A percentile compares a stretch with the other conserved stretches of the same genome.
phyloP scores from a whole-genome alignment of 2,888 invertebrate genomes.

The Drosophila nigricruria region DNA sequence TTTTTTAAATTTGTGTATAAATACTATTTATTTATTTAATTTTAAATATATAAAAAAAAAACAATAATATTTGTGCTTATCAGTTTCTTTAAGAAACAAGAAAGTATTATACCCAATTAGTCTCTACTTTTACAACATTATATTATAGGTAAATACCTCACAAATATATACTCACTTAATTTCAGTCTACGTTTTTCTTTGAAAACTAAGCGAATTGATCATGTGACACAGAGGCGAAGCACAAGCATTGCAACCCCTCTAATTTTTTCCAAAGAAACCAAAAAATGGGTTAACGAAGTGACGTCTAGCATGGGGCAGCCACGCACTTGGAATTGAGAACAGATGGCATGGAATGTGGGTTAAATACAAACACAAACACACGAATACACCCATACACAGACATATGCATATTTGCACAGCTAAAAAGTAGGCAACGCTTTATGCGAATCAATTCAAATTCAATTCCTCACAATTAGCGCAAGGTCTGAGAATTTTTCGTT shows the following conservation, averaged over 20 bases:
- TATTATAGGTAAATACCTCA: too few relatives aligned
- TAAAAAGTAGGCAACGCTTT: conserved; percentile 39
- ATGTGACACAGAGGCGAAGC: not conserved
- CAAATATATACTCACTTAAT: too few relatives aligned
- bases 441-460: conserved; percentile 31
- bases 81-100: too few relatives aligned
- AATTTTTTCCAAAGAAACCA: not conserved
- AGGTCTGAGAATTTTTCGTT: conserved; percentile 22
- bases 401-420: not conserved
- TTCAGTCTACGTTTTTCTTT: not conserved
- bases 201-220: not conserved
- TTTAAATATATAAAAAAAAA: too few relatives aligned
- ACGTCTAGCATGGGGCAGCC: conserved; percentile 12
- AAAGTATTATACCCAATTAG: too few relatives aligned
- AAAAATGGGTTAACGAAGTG: conserved; percentile 68
- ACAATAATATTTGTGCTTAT: too few relatives aligned
- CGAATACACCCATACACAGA: not conserved
- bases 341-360: conserved; percentile 26
- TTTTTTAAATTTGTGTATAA: too few relatives aligned
- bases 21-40: too few relatives aligned
- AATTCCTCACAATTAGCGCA: conserved; percentile 45
- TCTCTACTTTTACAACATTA: too few relatives aligned
- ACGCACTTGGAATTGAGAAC: conserved; percentile 22
- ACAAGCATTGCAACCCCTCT: not conserved
- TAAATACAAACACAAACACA: not conserved